A percentile compares a stretch with the other conserved stretches of the same genome.
Evolutionary conservation across 53 echinoderm and acorn worm species (phyloP).

Genomic region (Crossaster papposus): DNA sequence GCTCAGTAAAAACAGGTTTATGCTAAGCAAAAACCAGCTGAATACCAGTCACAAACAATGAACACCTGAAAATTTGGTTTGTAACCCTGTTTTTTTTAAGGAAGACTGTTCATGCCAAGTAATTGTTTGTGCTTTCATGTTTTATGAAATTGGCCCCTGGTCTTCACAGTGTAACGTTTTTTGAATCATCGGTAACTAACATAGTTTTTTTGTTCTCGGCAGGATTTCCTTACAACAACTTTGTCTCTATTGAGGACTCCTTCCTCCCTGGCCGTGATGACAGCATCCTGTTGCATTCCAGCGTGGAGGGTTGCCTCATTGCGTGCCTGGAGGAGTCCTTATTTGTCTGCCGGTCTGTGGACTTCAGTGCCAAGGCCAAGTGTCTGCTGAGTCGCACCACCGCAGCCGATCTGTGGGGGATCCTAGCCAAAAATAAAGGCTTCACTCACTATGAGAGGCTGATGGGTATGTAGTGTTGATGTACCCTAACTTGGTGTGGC

Average conservation of each 20-base stretch:
- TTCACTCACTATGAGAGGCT: conserved; percentile 42
- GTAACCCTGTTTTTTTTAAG: no score
- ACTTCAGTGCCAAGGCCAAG: conserved; percentile 24
- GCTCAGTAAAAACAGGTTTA: no score
- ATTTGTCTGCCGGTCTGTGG: conserved; percentile 53
- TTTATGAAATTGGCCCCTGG: no score
- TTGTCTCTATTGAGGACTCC: not conserved
- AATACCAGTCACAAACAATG: no score
- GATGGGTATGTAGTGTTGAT: not conserved
- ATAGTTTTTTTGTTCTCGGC: not conserved
- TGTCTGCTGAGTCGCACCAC: conserved; percentile 19
- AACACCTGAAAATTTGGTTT: no score
- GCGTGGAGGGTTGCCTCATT: conserved; percentile 39
- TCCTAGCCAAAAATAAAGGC: not conserved
- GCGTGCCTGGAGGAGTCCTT: conserved; percentile 36
- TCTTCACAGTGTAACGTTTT: no score
- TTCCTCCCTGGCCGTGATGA: conserved; percentile 49
- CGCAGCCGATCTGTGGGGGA: not conserved
- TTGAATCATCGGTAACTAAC: no score
- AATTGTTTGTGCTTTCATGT: no score
- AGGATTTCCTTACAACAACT: conserved; percentile 43
- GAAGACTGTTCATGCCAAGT: no score
- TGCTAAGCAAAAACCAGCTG: no score
- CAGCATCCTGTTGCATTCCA: not conserved
- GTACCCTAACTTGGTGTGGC: no score